Evolutionary conservation across 2,888 invertebrate species (phyloP), one percentile per base, ranked within the genome.

Genomic region (Sarcophaga variegata): DNA sequence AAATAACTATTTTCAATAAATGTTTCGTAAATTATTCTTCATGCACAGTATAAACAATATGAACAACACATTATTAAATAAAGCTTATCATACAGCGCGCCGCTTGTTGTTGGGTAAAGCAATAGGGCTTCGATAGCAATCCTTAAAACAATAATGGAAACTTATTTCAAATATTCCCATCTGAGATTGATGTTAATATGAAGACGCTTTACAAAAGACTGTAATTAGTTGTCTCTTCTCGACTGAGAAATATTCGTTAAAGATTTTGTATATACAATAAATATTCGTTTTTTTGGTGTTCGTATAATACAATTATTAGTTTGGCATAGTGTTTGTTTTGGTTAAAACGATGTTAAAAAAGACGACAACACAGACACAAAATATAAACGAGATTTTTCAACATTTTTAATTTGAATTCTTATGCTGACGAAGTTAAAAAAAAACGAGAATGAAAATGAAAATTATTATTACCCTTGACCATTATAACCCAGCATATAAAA

Each of bases 401-500:
- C 5, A n/a, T 47, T 54, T 62, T 79, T 20, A n/a, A 54, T 75
- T 63, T 63, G n/a, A 64, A 27, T 77, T 37, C 54, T 54, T 54
- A 59, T 27, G 76, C 49, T 76, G 69, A 70, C 54, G 54, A 14
- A 8, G 25, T 76, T 22, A 69, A 72, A 45, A 75, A 71, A 14
- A 78, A 25, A 77, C 37, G 60, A 14, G 79, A 71, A 75, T 54
- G 59, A 70, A 60, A 67, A n/a, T 54, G 4, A 62, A 49, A 59
- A 47, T 88, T 78, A 91, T 88, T 78, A 91, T 94, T 94, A 94
- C 94, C 94, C 94, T 91, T 92, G 91, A 90, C 92, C 92, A 90
- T 94, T 92, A 93, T 93, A 94, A 92, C 94, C 94, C 91, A 94
- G 93, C 92, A 94, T 94, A 93, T 92, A 93, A 92, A 91, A 94